Percentiles rank a stretch among this genome's conserved stretches.
Evolutionary conservation across 2,113 vertebrate genomes (phyloP).

Genomic region (Psittacara wagleri): DNA sequence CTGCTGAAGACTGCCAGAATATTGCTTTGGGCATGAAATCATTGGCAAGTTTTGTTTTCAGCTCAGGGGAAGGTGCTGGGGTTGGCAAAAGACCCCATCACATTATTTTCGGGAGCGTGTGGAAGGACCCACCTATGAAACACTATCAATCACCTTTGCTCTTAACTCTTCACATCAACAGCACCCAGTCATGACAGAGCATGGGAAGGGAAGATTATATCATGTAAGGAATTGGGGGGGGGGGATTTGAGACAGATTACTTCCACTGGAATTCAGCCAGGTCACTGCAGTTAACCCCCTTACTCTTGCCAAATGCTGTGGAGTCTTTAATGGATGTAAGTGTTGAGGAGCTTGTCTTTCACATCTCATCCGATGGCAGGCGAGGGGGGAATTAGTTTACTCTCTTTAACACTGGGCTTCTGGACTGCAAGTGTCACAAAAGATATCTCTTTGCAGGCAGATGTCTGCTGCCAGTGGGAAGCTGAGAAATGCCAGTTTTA

Average conservation of each 20-base stretch:
- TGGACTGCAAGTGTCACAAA: constrained; percentile 9
- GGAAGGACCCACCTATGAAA: not conserved
- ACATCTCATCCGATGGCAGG: not conserved
- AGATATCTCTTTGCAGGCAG: constrained; percentile 49
- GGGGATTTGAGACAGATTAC: not conserved
- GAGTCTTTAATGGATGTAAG: not conserved
- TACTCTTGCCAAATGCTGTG: not conserved
- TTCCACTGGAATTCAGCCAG: constrained; percentile 22
- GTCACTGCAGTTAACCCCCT: constrained; percentile 28
- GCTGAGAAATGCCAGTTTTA: constrained; percentile 67
- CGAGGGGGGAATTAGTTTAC: constrained; percentile 20
- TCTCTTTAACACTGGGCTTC: not conserved
- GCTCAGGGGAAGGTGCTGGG: not conserved
- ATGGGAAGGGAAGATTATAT: not conserved
- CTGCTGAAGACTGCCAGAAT: not conserved
- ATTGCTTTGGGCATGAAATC: not conserved
- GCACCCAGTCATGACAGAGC: rapidly evolving
- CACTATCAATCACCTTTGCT: rapidly evolving
- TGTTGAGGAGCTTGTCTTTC: not conserved
- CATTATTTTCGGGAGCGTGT: not conserved
- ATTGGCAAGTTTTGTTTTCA: not conserved
- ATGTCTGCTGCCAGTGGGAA: constrained; percentile 65
- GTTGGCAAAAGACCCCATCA: not conserved
- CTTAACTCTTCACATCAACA: not conserved
- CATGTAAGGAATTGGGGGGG: not conserved